phyloP scores from a whole-genome alignment of 2,797 vertebrate species.

The Eospalax fontanierii region DNA sequence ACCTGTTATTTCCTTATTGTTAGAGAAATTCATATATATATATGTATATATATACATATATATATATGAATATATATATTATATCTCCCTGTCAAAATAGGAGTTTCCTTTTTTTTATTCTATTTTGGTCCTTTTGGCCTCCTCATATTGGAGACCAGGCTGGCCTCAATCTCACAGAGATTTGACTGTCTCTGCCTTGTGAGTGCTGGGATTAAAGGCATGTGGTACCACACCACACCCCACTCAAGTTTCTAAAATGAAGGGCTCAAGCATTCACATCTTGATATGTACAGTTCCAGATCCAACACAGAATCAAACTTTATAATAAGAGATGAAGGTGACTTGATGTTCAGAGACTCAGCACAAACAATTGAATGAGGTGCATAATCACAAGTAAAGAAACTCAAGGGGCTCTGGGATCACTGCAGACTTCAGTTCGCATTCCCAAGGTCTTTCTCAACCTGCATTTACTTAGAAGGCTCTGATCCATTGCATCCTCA shows the following conservation, averaged over 20 bases:
- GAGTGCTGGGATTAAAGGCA: too few relatives aligned
- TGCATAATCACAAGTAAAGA: neutral
- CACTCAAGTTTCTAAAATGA: neutral
- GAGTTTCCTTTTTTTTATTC: too few relatives aligned
- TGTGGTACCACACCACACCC: too few relatives aligned
- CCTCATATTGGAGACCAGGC: too few relatives aligned
- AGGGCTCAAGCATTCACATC: neutral
- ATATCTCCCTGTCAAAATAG: neutral
- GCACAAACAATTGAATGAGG: neutral
- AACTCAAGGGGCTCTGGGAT: neutral
- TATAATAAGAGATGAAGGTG: neutral
- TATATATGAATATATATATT: too few relatives aligned
- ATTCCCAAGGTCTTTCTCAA: neutral
- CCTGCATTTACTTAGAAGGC: neutral
- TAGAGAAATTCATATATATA: too few relatives aligned
- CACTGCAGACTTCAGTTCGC: neutral
- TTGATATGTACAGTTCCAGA: neutral
- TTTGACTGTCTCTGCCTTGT: too few relatives aligned
- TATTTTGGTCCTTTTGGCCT: too few relatives aligned
- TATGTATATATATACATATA: too few relatives aligned
- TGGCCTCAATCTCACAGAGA: too few relatives aligned
- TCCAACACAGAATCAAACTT: neutral
- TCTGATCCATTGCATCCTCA: neutral
- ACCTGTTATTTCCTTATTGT: too few relatives aligned
- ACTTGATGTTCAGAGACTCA: neutral